Base-by-base conservation (phyloP, 2,797 vertebrate species). In the Semaprochilodus insignis region DNA sequence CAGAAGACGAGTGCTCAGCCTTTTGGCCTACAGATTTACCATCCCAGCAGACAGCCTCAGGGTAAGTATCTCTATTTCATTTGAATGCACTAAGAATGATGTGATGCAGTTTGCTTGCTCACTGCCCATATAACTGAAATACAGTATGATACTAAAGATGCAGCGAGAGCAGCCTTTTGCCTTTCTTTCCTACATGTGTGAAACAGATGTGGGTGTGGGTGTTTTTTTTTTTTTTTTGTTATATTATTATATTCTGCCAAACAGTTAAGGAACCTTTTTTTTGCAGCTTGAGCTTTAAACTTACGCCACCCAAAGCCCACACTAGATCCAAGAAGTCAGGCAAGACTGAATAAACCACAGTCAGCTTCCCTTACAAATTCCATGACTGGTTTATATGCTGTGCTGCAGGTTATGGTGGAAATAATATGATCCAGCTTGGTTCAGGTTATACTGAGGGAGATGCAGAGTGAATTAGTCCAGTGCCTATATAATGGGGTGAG, bases 1-100 rank as follows among this genome's bases (percentile, higher is more conserved):
- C 98, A 99, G 90, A 99, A 99, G 94, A 99, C 98, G 27, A 99
- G 97, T n/a, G 97, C 97, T 81, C 98, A 99, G 84, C 98, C 98
- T 7, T 99, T 99, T 87, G 98, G 99, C 91, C 95, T 99, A 87
- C 97, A 99, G 91, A 98, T 99, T 83, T 99, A 97, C 84, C 98
- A 99, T 86, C 97, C 97, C 27, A 99, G 97, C 88, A 95, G 98
- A 74, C 98, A 99, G 80, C 98, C 98, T 13, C 97, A 96, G 93
- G 97, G 98, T 99, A 86, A 87, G 77, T 77, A 55, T 70, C 44
- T 34, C 5, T 31, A 16, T 52, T 69, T 19, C 13, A 31, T 71
- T 72, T 55, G n/a, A 44, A 51, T 48, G 54, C 2, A 5, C 31
- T n/a, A 51, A 7, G 3, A 48, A 65, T 70, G 27, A 21, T 70